These are phyloP conservation scores for Hipparchia sbordonii DNA, from an alignment of 2,888 invertebrate species.

Conservation along the genomic window DNA sequence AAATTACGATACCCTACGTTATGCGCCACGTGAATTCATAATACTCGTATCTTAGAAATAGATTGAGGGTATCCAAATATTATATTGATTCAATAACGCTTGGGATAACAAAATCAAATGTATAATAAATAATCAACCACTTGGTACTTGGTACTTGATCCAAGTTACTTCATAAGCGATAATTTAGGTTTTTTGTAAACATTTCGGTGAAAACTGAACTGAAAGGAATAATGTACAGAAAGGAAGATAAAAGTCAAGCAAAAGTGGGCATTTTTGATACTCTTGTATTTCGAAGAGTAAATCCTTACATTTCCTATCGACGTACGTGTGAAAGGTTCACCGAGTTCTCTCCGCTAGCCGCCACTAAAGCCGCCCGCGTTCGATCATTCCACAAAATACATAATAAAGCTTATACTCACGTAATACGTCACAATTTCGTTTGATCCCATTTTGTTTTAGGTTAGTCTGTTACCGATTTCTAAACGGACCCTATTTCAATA, in stretches of 20 bases:
- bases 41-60: background rate
- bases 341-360: slow-evolving; percentile 27
- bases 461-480: background rate
- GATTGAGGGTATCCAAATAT: background rate
- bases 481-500: slow-evolving; percentile 9
- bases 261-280: slow-evolving; percentile 19
- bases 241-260: slow-evolving; percentile 12
- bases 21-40: background rate
- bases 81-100: slow-evolving; percentile 1
- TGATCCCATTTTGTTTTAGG: slow-evolving; percentile 2
- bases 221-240: background rate
- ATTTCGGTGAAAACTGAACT: background rate
- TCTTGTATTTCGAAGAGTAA: slow-evolving; percentile 39
- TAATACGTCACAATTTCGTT: slow-evolving; percentile 27
- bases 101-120: background rate
- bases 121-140: background rate
- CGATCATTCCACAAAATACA: slow-evolving; percentile 14
- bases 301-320: slow-evolving; percentile 42
- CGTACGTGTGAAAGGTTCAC: slow-evolving; percentile 39
- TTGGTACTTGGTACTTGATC: too few species aligned
- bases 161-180: too few species aligned
- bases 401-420: slow-evolving; percentile 16
- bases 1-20: background rate
- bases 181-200: background rate
- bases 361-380: slow-evolving; percentile 35